Evolutionary conservation across 2,888 invertebrate genomes (phyloP), one percentile per base, ranked within the genome.

Genomic region (Drosophila seclusa): DNA sequence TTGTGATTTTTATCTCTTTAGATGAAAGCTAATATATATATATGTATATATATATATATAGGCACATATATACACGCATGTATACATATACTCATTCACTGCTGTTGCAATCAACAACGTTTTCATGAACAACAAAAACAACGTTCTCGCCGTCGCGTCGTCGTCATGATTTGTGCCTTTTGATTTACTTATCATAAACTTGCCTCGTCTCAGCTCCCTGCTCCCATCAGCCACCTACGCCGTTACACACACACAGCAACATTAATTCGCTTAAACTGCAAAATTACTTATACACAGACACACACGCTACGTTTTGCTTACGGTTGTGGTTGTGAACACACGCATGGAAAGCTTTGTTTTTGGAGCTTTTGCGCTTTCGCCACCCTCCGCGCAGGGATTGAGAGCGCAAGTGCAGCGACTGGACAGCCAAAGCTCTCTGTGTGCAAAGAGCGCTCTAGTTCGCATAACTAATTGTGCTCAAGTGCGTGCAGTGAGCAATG

Each of bases 241-340:
- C 45, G 16, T 45, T 8, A 45, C 18, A 34, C 55, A 16, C 32
- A 32, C 38, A 53, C 59, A 42, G 34, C 45, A 49, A 29, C 57
- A 48, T 78, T 82, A 84, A 87, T 87, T 83, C 53, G 78, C 69
- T 83, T 87, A 78, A 84, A 70, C 70, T 73, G 73, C 69, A 76
- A 76, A 87, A 80, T 87, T 85, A 67, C 80, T 64, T 59, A 48
- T 32, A 18, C 62, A 24, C 57, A 63, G 38, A 54, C 54, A 68
- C 34, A 65, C 29, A 50, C 24, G 53, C 32, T 7, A 45, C 16
- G 42, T 21, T 45, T 21, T 45, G 21, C 13, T 7, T 45, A 21
- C 21, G 21, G 7, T 1, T 45, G 13, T 45, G 7, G 24, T 32
- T 32, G 32, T 32, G 4, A 32, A 55, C 52, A 36, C 27, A 55